A percentile compares a stretch with the other conserved stretches of the same genome.
These are phyloP conservation scores for Pyrrhosoma nymphula DNA, from an alignment of 2,888 invertebrate species.

Conservation along the genomic window DNA sequence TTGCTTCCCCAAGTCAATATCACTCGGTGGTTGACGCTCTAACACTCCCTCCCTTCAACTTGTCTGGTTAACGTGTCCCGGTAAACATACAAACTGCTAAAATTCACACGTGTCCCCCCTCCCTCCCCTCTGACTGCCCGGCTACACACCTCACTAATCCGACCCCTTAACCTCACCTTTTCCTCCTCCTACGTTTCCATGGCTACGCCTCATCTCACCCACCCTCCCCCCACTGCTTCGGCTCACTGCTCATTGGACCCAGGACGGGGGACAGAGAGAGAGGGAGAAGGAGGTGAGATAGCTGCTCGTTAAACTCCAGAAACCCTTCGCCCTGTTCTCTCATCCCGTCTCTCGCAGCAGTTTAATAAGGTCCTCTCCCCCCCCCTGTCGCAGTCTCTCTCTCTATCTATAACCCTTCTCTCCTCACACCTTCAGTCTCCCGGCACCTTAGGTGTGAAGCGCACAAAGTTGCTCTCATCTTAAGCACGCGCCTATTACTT, in stretches of 20 bases:
- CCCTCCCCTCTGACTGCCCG: background rate
- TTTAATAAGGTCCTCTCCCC: background rate
- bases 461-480: slow-evolving; percentile 23
- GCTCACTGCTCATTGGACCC: background rate
- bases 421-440: background rate
- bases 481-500: slow-evolving; percentile 32
- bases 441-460: background rate
- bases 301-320: slow-evolving; percentile 23
- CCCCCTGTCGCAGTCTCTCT: background rate
- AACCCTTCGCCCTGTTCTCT: background rate
- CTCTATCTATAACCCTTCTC: background rate
- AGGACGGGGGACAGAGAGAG: background rate
- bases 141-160: background rate
- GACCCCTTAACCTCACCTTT: background rate
- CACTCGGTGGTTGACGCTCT: background rate
- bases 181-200: background rate
- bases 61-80: no score
- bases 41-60: background rate
- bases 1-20: background rate
- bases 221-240: background rate
- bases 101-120: background rate
- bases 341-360: background rate
- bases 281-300: background rate
- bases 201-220: background rate
- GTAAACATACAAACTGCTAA: no score